A percentile compares a stretch with the other conserved stretches of the same genome.
phyloP scores from a whole-genome alignment of 2,113 vertebrate genomes.

The Clarias gariepinus region DNA sequence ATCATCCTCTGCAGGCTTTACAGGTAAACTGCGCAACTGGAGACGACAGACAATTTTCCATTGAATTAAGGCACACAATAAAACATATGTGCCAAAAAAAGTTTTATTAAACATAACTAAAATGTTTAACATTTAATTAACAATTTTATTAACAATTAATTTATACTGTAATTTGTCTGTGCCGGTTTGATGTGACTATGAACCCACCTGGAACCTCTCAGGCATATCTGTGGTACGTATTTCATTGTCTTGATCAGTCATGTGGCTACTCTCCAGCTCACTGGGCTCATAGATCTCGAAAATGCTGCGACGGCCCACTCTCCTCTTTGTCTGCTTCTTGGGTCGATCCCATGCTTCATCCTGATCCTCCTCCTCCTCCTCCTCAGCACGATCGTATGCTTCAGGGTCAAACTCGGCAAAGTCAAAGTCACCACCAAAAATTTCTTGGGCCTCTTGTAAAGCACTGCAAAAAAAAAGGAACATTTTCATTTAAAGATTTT shows the following conservation, averaged over 20 bases:
- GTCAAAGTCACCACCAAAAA: slow-evolving; percentile 97
- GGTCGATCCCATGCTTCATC: slow-evolving; percentile 91
- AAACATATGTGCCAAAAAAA: neutral
- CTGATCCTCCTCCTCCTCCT: slow-evolving; percentile 92
- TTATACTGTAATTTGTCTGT: neutral
- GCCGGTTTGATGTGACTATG: neutral
- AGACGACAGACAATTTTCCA: slow-evolving; percentile 2
- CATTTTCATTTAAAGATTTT: neutral
- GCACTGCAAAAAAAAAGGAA: slow-evolving; percentile 72
- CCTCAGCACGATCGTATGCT: slow-evolving; percentile 89
- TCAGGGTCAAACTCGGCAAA: slow-evolving; percentile 95
- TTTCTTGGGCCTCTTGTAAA: slow-evolving; percentile 96
- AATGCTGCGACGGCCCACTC: slow-evolving; percentile 92
- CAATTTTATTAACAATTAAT: no score
- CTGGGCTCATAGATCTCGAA: slow-evolving; percentile 98
- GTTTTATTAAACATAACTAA: neutral
- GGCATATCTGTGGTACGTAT: slow-evolving; percentile 97
- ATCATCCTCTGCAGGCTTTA: slow-evolving; percentile 93
- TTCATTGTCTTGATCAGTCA: slow-evolving; percentile 98
- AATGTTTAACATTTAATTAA: neutral
- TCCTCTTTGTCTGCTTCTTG: slow-evolving; percentile 92
- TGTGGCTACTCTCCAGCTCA: slow-evolving; percentile 96
- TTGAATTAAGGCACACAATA: neutral
- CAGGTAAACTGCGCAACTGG: slow-evolving; percentile 87
- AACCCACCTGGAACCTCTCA: slow-evolving; percentile 93